Evolutionary conservation across 2,797 vertebrate genomes (phyloP).

Genomic region (Molossus alvarezi): DNA sequence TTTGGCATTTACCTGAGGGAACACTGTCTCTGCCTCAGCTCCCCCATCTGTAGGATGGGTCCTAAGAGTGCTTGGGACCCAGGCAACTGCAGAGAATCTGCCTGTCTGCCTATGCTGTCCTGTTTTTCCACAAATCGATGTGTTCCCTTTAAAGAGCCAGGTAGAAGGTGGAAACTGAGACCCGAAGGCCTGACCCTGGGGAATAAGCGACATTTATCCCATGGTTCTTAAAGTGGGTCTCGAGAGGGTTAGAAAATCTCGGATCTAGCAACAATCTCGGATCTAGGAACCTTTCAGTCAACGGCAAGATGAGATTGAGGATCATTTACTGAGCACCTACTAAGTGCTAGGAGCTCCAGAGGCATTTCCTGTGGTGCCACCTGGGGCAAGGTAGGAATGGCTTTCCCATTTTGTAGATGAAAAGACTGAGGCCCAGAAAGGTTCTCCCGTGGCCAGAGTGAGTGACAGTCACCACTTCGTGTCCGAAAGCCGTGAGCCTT

Average conservation of each 20-base stretch:
- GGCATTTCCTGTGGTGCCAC: neutral
- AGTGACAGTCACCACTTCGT: fast-evolving
- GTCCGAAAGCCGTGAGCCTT: neutral
- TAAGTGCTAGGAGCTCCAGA: neutral
- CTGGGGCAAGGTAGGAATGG: no score
- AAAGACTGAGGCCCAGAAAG: neutral
- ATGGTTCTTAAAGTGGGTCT: neutral
- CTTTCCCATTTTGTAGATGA: neutral
- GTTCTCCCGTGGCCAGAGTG: neutral
- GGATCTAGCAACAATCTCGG: neutral
- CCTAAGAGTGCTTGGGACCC: neutral
- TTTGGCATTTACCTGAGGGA: neutral
- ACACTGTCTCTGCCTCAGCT: neutral
- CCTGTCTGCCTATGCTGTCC: neutral
- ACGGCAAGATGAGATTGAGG: neutral
- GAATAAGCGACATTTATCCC: neutral
- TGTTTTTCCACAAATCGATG: neutral
- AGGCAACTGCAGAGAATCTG: neutral
- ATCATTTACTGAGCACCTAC: neutral
- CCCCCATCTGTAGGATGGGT: neutral
- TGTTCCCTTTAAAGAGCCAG: neutral
- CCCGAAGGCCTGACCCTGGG: neutral
- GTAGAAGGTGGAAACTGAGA: neutral
- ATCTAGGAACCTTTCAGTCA: neutral
- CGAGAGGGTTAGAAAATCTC: neutral